phyloP scores from a whole-genome alignment of 2,113 vertebrate genomes.

The Taurulus bubalis region DNA sequence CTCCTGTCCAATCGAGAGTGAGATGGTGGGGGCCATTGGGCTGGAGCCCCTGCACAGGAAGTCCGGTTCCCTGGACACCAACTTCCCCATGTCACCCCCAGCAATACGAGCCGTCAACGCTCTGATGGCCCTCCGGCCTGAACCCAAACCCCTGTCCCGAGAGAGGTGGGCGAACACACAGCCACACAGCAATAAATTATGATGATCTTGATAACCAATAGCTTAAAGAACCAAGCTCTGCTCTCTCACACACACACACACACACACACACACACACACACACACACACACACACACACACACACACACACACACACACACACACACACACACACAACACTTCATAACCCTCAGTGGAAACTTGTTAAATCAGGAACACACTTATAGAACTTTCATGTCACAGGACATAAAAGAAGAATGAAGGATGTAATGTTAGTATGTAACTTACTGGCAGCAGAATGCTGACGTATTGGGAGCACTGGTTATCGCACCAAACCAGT shows the following conservation, averaged over 20 bases:
- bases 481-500: neutral
- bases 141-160: constrained; percentile 92
- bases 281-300: neutral
- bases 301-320: neutral
- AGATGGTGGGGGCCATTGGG: constrained; percentile 95
- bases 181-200: too few species aligned
- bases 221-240: neutral
- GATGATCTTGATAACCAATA: neutral
- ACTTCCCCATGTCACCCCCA: constrained; percentile 92
- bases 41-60: constrained; percentile 97
- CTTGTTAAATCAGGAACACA: constrained; percentile 5
- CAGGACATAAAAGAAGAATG: neutral
- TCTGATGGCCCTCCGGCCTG: constrained; percentile 90
- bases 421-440: constrained; percentile 2
- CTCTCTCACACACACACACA: too few species aligned
- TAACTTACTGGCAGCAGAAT: neutral
- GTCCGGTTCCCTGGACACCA: constrained; percentile 96
- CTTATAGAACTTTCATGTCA: constrained; percentile 1
- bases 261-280: neutral
- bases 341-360: constrained; percentile 2
- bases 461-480: neutral
- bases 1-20: constrained; percentile 96
- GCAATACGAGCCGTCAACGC: constrained; percentile 86
- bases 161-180: constrained; percentile 87
- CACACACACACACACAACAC: neutral